These are phyloP conservation scores for Boulengeromyrus knoepffleri DNA, from an alignment of 2,113 vertebrate genomes.

Conservation along the genomic window DNA sequence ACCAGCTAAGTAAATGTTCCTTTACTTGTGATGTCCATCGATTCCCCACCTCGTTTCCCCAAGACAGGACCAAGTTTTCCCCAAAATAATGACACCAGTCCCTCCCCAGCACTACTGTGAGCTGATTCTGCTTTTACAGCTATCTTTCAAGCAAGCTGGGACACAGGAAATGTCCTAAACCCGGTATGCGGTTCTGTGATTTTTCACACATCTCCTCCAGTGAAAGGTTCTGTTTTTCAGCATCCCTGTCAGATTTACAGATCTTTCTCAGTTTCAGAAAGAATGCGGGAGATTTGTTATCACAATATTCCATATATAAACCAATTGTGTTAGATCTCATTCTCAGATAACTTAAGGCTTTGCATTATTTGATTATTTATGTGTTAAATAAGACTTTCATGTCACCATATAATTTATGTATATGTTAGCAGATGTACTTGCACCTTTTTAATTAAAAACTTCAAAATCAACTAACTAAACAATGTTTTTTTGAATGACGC, in stretches of 20 bases:
- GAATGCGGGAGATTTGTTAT: neutral
- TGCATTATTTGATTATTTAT: neutral
- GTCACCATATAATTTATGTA: neutral
- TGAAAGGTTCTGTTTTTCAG: neutral
- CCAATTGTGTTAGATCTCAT: neutral
- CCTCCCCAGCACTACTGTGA: neutral
- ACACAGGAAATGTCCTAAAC: neutral
- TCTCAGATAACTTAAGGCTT: neutral
- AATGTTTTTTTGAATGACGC: neutral
- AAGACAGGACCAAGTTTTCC: neutral
- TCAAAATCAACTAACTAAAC: neutral
- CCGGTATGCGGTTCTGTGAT: neutral
- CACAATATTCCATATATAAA: neutral
- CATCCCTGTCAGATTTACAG: neutral
- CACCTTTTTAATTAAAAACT: slow-evolving; percentile 7
- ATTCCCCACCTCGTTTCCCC: neutral
- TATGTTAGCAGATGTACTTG: neutral
- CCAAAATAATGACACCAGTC: neutral
- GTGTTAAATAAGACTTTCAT: neutral
- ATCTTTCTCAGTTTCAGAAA: neutral
- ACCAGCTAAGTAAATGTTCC: neutral
- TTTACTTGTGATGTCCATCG: neutral
- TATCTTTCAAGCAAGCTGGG: neutral
- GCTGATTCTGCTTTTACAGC: neutral
- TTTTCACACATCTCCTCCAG: neutral